Conservation (phyloP, 2,888 invertebrate genomes). For the Thumatha senex region DNA sequence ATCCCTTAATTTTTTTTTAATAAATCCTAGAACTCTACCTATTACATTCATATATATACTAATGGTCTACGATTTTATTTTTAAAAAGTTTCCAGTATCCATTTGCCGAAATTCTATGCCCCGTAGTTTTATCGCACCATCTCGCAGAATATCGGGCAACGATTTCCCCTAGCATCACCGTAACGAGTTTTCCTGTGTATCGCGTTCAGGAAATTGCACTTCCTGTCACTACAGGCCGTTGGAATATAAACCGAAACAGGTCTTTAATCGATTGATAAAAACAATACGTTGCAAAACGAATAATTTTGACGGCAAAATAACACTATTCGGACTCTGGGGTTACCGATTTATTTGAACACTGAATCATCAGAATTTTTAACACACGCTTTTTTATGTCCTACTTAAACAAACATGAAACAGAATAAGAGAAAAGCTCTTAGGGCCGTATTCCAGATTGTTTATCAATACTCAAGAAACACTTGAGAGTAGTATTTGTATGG, state of each 20-base stretch:
- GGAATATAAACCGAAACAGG: constrained; percentile 29
- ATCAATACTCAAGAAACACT: too few species aligned
- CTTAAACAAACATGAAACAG: too few species aligned
- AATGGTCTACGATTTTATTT: too few species aligned
- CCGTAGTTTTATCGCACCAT: constrained; percentile 13
- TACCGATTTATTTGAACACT: constrained; percentile 38
- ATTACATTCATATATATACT: too few species aligned
- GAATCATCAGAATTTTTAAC: constrained; percentile 38
- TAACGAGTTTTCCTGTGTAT: constrained; percentile 42
- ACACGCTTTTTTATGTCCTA: too few species aligned
- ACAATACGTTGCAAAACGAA: constrained; percentile 16
- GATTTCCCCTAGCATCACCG: constrained; percentile 30
- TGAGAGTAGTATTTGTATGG: too few species aligned
- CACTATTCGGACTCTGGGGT: constrained; percentile 12
- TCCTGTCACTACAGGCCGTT: constrained; percentile 33
- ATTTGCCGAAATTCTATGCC: constrained; percentile 3
- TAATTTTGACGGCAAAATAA: constrained; percentile 13
- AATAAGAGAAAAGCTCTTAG: too few species aligned
- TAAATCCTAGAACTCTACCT: too few species aligned
- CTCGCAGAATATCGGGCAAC: constrained; percentile 22
- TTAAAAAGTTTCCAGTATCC: not conserved
- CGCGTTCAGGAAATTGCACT: constrained; percentile 48
- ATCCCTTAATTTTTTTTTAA: too few species aligned
- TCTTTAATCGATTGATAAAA: constrained; percentile 24
- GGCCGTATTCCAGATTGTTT: too few species aligned